Evolutionary conservation across 2,797 vertebrate species (phyloP).

Genomic region (Moxostoma hubbsi): DNA sequence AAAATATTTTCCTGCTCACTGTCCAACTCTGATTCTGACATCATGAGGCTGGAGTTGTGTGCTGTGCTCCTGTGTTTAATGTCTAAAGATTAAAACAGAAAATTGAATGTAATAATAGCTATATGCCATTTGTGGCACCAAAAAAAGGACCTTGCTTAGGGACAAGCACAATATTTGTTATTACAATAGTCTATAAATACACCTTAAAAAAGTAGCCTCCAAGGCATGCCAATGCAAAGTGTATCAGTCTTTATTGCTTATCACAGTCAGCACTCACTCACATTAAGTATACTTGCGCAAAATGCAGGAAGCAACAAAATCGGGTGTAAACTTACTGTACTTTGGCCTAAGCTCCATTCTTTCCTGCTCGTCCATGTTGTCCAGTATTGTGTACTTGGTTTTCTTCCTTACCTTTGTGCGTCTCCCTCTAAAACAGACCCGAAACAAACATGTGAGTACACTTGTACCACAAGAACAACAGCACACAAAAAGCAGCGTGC

Average conservation of each 20-base stretch:
- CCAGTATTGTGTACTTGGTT: conserved; percentile 89
- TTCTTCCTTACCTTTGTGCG: conserved; percentile 87
- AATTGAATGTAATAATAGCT: background rate
- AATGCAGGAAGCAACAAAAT: background rate
- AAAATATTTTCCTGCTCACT: conserved; percentile 91
- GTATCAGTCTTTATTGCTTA: background rate
- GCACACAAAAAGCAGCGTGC: too few relatives aligned
- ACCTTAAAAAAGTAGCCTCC: background rate
- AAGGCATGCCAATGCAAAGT: too few relatives aligned
- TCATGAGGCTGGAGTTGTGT: conserved; percentile 94
- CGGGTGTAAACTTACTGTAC: conserved; percentile 78
- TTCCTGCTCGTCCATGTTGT: conserved; percentile 93
- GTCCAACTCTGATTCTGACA: conserved; percentile 92
- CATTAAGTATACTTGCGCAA: too few relatives aligned
- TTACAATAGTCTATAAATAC: background rate
- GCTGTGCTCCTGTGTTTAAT: conserved; percentile 92
- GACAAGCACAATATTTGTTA: background rate
- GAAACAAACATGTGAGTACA: conserved; percentile 18
- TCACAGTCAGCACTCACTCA: background rate
- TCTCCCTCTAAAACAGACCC: conserved; percentile 75
- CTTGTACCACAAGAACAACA: background rate
- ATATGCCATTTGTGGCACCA: background rate
- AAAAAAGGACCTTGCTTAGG: background rate
- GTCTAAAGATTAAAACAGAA: conserved; percentile 70
- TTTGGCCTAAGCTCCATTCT: conserved; percentile 88